These are phyloP conservation scores for Zaprionus camerounensis DNA, from an alignment of 1,140 invertebrate species.

Conservation along the genomic window DNA sequence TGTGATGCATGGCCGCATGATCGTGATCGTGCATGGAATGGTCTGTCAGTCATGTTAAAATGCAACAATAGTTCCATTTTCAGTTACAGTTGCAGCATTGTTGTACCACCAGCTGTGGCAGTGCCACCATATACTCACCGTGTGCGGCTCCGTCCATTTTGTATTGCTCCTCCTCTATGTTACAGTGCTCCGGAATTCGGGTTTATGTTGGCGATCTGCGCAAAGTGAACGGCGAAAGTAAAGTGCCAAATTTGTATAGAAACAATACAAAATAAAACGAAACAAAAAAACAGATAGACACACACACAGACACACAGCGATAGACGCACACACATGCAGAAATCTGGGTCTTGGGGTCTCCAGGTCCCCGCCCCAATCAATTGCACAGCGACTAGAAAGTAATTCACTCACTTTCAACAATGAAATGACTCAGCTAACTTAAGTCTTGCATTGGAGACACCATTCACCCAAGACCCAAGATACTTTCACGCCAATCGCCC, in stretches of 20 bases:
- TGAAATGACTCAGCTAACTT: conserved; percentile 16
- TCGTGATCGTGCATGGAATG: conserved; percentile 59
- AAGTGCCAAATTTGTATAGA: conserved; percentile 16
- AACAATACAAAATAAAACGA: conserved; percentile 6
- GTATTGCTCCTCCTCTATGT: not conserved
- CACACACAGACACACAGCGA: not conserved
- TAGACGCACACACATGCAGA: not conserved
- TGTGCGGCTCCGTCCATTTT: conserved; percentile 76
- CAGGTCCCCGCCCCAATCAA: conserved; percentile 24
- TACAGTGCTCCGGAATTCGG: not conserved
- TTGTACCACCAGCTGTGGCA: not conserved
- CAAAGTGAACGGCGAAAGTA: conserved; percentile 18
- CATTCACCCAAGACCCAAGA: conserved; percentile 32
- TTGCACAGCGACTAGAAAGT: conserved; percentile 42
- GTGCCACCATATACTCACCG: conserved; percentile 53
- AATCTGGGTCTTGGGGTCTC: conserved; percentile 15
- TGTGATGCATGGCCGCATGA: conserved; percentile 57
- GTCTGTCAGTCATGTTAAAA: conserved; percentile 43
- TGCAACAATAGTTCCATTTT: not conserved
- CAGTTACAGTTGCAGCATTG: not conserved
- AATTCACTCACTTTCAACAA: conserved; percentile 31
- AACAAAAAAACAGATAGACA: not conserved
- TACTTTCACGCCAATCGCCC: conserved; percentile 2
- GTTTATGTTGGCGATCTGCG: conserved; percentile 16
- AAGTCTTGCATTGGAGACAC: not conserved